Base-by-base conservation (phyloP, 1,140 invertebrate species). In the Linepithema humile region DNA sequence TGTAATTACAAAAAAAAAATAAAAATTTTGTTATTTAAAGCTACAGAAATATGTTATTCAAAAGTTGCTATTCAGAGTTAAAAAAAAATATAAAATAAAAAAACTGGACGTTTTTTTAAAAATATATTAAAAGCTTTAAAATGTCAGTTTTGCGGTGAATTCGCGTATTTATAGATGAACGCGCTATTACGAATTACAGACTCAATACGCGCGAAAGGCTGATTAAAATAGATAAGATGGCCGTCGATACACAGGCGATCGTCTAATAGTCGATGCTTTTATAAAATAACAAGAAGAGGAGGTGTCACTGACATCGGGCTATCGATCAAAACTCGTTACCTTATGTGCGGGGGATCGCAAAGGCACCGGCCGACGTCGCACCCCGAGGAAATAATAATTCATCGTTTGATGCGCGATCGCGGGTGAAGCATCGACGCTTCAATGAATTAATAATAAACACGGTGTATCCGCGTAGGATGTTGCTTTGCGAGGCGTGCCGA, bases 381-480 rank as follows among this genome's bases (percentile, higher is more conserved):
- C 69, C 15, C 35, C 15, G 40, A 59, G 69, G 40, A 82, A 82
- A 82, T 82, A 82, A 82, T 82, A 82, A 82, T 82, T 82, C 43
- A 82, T 74, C 78, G 78, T 82, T 82, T 82, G 78, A 82, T 74
- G 69, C 78, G 78, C 78, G 78, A 73, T 74, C 78, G 73, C 59
- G 70, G 17, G 29, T 82, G 69, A 62, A 72, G 69, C 67, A 82
- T 72, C 78, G 67, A 73, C 69, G 78, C 78, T 74, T 57, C 64
- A 35, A 80, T 87, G 73, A 87, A 87, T 86, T 86, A 87, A 86
- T 86, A 86, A 87, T 83, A 86, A 87, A 87, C 78, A 85, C 45
- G 78, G 7, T 70, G 48, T 45, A 57, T 60, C 55, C 82, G 43
- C 26, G 35, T 43, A 78, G 53, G 53, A 48, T 69, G 83, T 59